Conservation (phyloP, 2,113 vertebrate species). For the Gopherus flavomarginatus region DNA sequence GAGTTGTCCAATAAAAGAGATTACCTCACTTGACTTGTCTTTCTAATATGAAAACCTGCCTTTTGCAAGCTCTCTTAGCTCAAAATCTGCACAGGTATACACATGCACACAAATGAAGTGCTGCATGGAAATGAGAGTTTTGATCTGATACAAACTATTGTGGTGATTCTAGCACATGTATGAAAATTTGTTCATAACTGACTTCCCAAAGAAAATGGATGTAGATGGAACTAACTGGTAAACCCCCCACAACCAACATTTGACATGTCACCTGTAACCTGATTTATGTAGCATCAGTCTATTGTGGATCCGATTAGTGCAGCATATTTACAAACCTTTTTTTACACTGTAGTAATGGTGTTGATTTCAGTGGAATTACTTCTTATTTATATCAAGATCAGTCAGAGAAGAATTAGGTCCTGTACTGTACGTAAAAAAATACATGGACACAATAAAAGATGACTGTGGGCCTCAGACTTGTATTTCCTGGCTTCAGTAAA, state of each 20-base stretch:
- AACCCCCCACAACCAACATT: background rate
- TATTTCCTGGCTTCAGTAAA: background rate
- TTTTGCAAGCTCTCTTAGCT: background rate
- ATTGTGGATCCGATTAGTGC: background rate
- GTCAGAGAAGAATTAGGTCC: background rate
- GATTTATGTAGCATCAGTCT: background rate
- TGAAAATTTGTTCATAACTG: background rate
- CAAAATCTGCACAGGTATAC: background rate
- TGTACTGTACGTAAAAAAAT: background rate
- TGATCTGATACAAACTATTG: fast-evolving
- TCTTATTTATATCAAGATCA: background rate
- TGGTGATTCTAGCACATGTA: background rate
- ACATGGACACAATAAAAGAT: background rate
- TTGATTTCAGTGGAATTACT: background rate
- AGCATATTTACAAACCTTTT: background rate
- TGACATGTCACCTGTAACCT: background rate
- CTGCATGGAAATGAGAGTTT: background rate
- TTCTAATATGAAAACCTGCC: fast-evolving
- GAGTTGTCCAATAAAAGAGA: background rate
- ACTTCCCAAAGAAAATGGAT: background rate
- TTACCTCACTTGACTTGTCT: background rate
- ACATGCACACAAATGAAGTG: background rate
- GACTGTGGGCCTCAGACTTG: background rate
- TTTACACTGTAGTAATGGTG: background rate
- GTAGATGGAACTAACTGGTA: background rate